Evolutionary conservation across 2,888 invertebrate species (phyloP), one percentile per base, ranked within the genome.

Genomic region (Tyria jacobaeae): DNA sequence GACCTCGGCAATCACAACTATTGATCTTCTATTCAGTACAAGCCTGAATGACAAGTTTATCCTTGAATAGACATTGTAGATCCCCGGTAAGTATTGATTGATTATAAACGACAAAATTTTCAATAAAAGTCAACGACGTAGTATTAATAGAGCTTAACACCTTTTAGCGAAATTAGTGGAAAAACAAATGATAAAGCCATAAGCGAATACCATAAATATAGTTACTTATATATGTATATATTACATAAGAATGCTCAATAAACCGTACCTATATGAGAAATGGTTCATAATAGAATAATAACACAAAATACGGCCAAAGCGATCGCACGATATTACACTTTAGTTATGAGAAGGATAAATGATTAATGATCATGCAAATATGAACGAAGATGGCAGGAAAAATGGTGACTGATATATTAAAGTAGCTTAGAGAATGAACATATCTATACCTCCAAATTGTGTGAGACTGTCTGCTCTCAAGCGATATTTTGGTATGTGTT

Each of bases 391-490:
- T 51, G 24, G 24, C 24, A 7, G 5, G 21, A 35, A 51, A 35
- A 35, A 24, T 24, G 2, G 1, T 35, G 7, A 51, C 1, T 12
- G 6, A 44, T 34, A 49, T 58, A 54, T 48, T 34, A 2, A 53
- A 62, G 56, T 27, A 65, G 60, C 59, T 54, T 70, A 83, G 91
- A 94, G 56, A 68, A 62, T 59, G 62, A 75, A 71, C 68, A 61
- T 69, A 25, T 73, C 35, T 65, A 62, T 92, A 96, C 98, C 98
- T 94, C 97, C 96, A 94, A 99, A 99, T 89, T 97, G 95, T 48
- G 99, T 99, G 79, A 99, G 95, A 77, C 97, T 97, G 94, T 99
- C 99, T 62, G 98, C 98, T 88, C 99, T 96, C 70, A 99, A 95
- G 86, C 96, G 97, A 93, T 99, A 99, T 86, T 97, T 96, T 58